Evolutionary conservation across 2,888 invertebrate genomes (phyloP).

Genomic region (Strigamia transsilvanica): DNA sequence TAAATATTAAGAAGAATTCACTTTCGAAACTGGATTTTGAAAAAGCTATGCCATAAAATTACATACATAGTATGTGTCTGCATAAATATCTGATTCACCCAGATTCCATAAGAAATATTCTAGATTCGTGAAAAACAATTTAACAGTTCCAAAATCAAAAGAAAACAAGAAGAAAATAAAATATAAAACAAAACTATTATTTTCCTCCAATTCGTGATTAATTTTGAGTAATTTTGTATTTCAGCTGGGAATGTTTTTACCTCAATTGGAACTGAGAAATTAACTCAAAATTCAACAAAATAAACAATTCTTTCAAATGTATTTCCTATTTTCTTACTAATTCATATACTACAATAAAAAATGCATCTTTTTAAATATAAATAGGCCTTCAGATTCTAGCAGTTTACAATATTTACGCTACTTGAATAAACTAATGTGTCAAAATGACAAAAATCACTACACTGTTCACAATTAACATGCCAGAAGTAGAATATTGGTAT

Average conservation of each 20-base stretch:
- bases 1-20: constrained; percentile 22
- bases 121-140: constrained; percentile 6
- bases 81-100: constrained; percentile 48
- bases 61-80: constrained; percentile 52
- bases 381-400: constrained; percentile 31
- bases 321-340: background rate
- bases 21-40: constrained; percentile 21
- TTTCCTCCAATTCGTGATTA: background rate
- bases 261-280: constrained; percentile 1
- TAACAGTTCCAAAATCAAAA: background rate
- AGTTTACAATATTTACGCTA: constrained; percentile 22
- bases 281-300: constrained; percentile 1
- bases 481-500: constrained; percentile 20
- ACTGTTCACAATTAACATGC: constrained; percentile 27
- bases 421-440: constrained; percentile 1
- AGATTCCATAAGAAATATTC: constrained; percentile 41
- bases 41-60: constrained; percentile 33
- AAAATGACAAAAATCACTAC: constrained; percentile 13
- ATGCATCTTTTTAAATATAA: constrained; percentile 22
- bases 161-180: background rate
- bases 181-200: background rate
- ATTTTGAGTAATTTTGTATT: constrained; percentile 3
- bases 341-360: constrained; percentile 1
- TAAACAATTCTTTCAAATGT: background rate
- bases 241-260: constrained; percentile 1